Evolutionary conservation across 1,140 invertebrate species (phyloP).

Genomic region (Ectropis grisescens): DNA sequence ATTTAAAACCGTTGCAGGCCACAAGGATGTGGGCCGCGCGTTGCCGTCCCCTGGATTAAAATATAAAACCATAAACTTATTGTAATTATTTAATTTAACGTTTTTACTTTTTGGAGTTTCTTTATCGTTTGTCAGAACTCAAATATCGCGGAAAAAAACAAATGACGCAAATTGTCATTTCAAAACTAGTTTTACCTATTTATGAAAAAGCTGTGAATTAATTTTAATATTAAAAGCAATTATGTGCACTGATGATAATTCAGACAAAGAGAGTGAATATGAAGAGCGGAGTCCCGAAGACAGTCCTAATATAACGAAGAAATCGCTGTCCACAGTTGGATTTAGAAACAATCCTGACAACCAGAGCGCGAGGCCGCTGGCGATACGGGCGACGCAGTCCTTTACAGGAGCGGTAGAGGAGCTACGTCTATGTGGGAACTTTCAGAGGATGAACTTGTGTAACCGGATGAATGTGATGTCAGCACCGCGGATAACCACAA

Average conservation of each 20-base stretch:
- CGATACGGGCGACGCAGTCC: conserved; percentile 58
- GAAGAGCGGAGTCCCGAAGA: conserved; percentile 38
- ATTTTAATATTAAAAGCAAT: conserved; percentile 12
- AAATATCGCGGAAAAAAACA: conserved; percentile 15
- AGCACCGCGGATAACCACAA: conserved; percentile 23
- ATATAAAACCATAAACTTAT: too few relatives aligned
- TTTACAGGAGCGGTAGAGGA: conserved; percentile 62
- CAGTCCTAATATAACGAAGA: conserved; percentile 46
- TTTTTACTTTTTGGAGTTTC: too few relatives aligned
- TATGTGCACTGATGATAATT: conserved; percentile 51
- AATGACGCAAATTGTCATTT: conserved; percentile 18
- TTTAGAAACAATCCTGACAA: conserved; percentile 46
- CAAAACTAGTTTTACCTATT: conserved; percentile 3
- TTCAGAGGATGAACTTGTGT: conserved; percentile 39
- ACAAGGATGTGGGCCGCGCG: too few relatives aligned
- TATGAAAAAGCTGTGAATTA: conserved; percentile 9
- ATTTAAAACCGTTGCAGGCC: too few relatives aligned
- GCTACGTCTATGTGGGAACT: conserved; percentile 41
- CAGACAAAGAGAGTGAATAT: conserved; percentile 50
- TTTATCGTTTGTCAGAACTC: too few relatives aligned
- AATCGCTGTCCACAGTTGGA: conserved; percentile 50
- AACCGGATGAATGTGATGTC: conserved; percentile 31
- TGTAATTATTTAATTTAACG: too few relatives aligned
- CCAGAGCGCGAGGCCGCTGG: conserved; percentile 34
- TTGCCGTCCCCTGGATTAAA: too few relatives aligned